Percentiles rank a stretch among this genome's conserved stretches.
Conservation (phyloP, 2,113 vertebrate genomes). For the Gopherus evgoodei region DNA sequence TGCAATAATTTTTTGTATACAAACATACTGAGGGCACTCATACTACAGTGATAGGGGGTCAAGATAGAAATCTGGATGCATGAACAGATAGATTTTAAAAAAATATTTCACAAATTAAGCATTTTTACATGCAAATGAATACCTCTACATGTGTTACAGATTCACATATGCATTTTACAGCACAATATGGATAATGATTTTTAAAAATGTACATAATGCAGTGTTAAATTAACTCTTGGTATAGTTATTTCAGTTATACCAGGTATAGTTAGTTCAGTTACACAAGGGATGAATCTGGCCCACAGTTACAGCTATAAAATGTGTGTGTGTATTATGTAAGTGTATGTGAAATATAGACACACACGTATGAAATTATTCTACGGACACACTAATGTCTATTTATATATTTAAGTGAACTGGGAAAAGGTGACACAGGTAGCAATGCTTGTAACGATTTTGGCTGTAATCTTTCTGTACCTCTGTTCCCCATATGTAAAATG, state of each 20-base stretch:
- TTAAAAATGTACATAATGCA: background rate
- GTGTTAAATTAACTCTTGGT: background rate
- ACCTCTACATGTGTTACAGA: background rate
- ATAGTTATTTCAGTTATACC: background rate
- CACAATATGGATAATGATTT: background rate
- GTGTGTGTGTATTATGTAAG: background rate
- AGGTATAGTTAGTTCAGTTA: background rate
- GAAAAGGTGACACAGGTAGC: background rate
- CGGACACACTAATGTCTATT: background rate
- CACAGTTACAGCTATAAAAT: background rate
- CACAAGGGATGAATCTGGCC: rapidly evolving
- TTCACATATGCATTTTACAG: background rate
- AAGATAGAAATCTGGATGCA: background rate
- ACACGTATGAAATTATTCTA: background rate
- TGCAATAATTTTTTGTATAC: background rate
- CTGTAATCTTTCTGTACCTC: background rate
- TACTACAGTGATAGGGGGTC: background rate
- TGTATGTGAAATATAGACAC: background rate
- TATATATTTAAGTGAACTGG: background rate
- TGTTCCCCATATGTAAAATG: background rate
- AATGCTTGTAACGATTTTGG: background rate
- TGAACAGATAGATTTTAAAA: background rate
- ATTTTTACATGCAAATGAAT: background rate
- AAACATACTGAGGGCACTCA: background rate
- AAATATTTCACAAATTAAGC: background rate